Conservation (phyloP, 2,113 vertebrate genomes). For the Peromyscus leucopus region DNA sequence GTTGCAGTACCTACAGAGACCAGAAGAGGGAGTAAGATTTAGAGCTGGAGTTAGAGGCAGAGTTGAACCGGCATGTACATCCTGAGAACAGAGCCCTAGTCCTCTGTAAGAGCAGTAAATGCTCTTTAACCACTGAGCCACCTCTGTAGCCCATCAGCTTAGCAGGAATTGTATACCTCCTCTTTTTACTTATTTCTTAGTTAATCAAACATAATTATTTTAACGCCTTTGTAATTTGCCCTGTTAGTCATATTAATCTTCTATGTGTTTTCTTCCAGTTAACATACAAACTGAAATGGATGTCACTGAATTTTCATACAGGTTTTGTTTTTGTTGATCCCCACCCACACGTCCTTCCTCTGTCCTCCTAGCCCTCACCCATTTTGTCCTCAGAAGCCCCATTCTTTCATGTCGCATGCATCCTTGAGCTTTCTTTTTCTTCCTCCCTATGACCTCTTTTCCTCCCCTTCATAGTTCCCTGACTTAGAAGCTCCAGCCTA, state of each 20-base stretch:
- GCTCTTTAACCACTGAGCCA: neutral
- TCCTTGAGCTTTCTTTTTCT: no score
- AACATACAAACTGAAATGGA: neutral
- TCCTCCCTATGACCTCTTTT: neutral
- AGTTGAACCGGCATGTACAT: neutral
- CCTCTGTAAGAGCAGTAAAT: neutral
- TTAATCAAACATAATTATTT: neutral
- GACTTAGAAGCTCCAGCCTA: no score
- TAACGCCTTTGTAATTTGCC: neutral
- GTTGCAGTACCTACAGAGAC: neutral
- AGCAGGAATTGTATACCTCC: neutral
- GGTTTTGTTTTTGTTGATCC: neutral
- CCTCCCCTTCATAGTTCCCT: neutral
- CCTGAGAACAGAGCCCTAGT: fast-evolving
- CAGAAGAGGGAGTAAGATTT: neutral
- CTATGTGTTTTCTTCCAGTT: neutral
- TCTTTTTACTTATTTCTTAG: neutral
- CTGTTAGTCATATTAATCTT: neutral
- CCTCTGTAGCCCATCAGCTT: neutral
- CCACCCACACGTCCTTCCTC: no score
- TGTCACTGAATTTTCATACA: neutral
- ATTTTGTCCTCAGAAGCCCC: neutral
- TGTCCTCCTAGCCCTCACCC: neutral
- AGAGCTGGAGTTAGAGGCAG: neutral
- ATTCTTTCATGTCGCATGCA: neutral